A percentile compares a stretch with the other conserved stretches of the same genome.
Conservation (phyloP, 2,797 vertebrate species). For the Sebastes hubbsi region DNA sequence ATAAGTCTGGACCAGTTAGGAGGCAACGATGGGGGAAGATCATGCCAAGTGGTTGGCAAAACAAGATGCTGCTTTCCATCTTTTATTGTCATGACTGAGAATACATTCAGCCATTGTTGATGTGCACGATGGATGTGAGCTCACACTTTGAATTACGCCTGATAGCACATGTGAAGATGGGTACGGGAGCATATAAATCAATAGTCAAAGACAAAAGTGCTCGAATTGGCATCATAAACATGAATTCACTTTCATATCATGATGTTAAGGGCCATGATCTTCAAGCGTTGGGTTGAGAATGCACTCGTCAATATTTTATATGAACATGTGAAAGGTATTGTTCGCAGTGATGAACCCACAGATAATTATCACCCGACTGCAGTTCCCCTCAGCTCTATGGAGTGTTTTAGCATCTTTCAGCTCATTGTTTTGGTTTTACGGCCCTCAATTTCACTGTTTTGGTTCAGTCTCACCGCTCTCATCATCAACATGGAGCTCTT, state of each 20-base stretch:
- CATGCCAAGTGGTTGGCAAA: conserved; percentile 7
- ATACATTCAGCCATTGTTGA: neutral
- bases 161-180: neutral
- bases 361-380: neutral
- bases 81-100: conserved; percentile 11
- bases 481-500: neutral
- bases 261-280: neutral
- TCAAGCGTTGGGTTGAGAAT: neutral
- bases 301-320: neutral
- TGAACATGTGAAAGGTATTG: neutral
- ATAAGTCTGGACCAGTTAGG: conserved; percentile 25
- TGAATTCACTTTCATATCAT: neutral
- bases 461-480: neutral
- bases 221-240: neutral
- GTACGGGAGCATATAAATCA: neutral
- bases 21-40: conserved; percentile 5
- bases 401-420: neutral
- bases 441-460: neutral
- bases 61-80: neutral
- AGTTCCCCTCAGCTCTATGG: neutral
- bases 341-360: neutral
- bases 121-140: conserved; percentile 10
- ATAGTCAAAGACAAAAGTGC: neutral
- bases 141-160: neutral
- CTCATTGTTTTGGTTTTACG: too few relatives aligned